A percentile compares a stretch with the other conserved stretches of the same genome.
phyloP scores from a whole-genome alignment of 2,888 invertebrate species.

The Pterostichus niger region DNA sequence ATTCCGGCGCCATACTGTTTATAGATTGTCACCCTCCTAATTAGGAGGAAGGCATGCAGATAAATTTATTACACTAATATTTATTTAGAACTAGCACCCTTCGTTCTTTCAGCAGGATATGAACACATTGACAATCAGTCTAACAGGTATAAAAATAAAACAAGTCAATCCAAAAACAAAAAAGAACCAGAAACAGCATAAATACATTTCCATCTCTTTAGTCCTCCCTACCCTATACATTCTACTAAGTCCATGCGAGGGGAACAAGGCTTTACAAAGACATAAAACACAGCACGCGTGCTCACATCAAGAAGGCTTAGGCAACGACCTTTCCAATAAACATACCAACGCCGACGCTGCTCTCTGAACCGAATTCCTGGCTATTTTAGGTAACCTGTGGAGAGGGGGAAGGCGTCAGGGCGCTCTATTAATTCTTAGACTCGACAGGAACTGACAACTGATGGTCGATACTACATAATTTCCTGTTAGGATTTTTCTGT shows the following conservation, averaged over 20 bases:
- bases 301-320: constrained; percentile 5
- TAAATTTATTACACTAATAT: too few relatives aligned
- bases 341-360: background rate
- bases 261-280: constrained; percentile 2
- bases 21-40: too few relatives aligned
- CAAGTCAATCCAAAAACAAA: constrained; percentile 27
- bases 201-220: constrained; percentile 46
- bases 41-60: too few relatives aligned
- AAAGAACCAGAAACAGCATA: constrained; percentile 2
- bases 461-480: too few relatives aligned
- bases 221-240: background rate
- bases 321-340: constrained; percentile 52
- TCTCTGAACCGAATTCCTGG: constrained; percentile 25
- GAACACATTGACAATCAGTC: constrained; percentile 3
- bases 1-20: too few relatives aligned
- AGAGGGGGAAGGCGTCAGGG: background rate
- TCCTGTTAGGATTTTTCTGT: too few relatives aligned
- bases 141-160: constrained; percentile 32
- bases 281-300: constrained; percentile 44
- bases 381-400: constrained; percentile 25
- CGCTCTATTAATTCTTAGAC: too few relatives aligned
- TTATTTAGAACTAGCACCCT: too few relatives aligned
- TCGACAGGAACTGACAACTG: too few relatives aligned
- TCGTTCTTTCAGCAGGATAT: too few relatives aligned
- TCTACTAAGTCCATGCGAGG: background rate